Conservation (phyloP, 1,140 invertebrate species). For the Drosophila sp. region DNA sequence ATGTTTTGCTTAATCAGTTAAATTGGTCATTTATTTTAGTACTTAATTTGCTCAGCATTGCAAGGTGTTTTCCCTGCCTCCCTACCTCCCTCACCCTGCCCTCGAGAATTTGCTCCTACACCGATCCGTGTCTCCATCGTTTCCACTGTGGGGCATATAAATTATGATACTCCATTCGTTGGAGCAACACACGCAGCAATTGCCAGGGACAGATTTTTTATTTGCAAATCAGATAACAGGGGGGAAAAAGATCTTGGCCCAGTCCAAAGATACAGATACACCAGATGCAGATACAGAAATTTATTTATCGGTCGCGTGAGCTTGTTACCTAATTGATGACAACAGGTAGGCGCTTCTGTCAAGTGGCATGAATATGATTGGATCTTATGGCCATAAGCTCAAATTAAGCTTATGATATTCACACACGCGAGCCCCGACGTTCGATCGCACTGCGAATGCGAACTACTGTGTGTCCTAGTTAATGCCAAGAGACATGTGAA, state of each 20-base stretch:
- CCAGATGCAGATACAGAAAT: conserved; percentile 29
- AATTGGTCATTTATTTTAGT: conserved; percentile 79
- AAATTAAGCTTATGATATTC: conserved; percentile 57
- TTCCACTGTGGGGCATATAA: conserved; percentile 48
- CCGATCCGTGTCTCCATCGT: not conserved
- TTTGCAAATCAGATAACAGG: conserved; percentile 71
- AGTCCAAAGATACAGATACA: conserved; percentile 41
- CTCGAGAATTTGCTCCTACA: not conserved
- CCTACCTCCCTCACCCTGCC: not conserved
- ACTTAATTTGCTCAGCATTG: conserved; percentile 68
- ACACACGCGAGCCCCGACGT: conserved; percentile 48
- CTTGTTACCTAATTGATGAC: conserved; percentile 83
- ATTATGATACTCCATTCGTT: conserved; percentile 59
- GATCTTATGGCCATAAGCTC: conserved; percentile 21
- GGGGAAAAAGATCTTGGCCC: conserved; percentile 24
- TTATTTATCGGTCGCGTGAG: conserved; percentile 82
- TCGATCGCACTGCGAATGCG: conserved; percentile 6
- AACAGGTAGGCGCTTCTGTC: conserved; percentile 82
- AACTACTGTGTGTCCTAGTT: conserved; percentile 38
- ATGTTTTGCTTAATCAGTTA: conserved; percentile 80
- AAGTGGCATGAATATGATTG: conserved; percentile 45
- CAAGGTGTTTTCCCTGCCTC: conserved; percentile 24
- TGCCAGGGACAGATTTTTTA: conserved; percentile 64
- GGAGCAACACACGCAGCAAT: conserved; percentile 39
- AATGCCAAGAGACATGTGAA: not conserved